phyloP scores from a whole-genome alignment of 1,140 invertebrate species.

The Aphis craccivora region DNA sequence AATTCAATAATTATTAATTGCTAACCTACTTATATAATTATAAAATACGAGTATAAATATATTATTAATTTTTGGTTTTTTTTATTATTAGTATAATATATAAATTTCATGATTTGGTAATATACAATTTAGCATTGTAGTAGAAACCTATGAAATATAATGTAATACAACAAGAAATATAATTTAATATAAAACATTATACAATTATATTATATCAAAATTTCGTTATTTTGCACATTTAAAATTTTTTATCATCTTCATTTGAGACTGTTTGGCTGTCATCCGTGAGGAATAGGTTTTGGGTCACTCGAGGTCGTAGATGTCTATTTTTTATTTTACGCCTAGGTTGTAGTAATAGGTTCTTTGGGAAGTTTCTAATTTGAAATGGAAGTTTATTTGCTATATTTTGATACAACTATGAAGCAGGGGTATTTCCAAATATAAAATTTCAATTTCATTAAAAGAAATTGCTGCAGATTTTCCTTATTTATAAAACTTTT shows the following conservation, averaged over 20 bases:
- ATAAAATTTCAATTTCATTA: not conserved
- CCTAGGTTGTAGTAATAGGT: not conserved
- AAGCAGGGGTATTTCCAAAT: not conserved
- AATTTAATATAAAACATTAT: no score
- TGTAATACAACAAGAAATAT: no score
- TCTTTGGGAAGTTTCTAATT: no score
- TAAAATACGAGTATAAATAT: not conserved
- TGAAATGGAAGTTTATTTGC: no score
- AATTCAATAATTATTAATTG: not conserved
- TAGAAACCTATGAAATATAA: no score
- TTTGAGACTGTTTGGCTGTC: not conserved
- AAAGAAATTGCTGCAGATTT: not conserved
- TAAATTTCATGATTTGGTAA: not conserved
- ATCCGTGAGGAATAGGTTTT: not conserved
- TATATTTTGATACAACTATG: not conserved
- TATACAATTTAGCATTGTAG: not conserved
- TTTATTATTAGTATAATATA: not conserved
- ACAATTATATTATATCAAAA: no score
- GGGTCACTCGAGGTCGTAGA: not conserved
- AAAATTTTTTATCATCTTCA: not conserved
- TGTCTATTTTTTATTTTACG: not conserved
- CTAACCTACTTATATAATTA: not conserved
- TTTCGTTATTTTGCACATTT: not conserved
- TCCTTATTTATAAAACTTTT: not conserved
- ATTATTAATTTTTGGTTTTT: not conserved